A percentile compares a stretch with the other conserved stretches of the same genome.
phyloP scores from a whole-genome alignment of 2,797 vertebrate species.

The Malurus leucopterus region DNA sequence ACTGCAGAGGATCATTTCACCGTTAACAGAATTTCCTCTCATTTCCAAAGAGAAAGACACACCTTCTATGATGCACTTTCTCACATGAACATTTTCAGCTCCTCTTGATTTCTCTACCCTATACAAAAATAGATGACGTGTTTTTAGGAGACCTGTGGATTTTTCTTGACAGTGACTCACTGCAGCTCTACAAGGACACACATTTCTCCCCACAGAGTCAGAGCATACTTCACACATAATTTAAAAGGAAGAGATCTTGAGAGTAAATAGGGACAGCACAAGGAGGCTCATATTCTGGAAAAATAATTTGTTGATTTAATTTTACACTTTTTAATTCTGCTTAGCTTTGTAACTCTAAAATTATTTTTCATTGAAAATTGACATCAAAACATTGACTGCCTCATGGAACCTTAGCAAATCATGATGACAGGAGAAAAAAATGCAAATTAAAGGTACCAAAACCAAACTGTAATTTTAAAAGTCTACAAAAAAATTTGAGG shows the following conservation, averaged over 20 bases:
- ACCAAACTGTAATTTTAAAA: neutral
- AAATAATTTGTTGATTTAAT: neutral
- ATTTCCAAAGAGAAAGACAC: neutral
- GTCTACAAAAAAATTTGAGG: neutral
- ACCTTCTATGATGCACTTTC: neutral
- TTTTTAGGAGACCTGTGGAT: neutral
- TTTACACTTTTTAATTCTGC: neutral
- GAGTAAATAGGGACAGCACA: neutral
- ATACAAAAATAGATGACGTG: neutral
- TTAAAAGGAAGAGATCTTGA: neutral
- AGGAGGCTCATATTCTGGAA: neutral
- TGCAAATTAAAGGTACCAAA: conserved; percentile 13
- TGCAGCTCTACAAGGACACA: neutral
- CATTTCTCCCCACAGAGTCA: neutral
- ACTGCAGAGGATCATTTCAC: neutral
- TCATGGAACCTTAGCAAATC: neutral
- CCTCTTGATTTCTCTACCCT: neutral
- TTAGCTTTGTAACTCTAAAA: neutral
- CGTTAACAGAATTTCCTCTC: neutral
- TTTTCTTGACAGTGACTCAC: neutral
- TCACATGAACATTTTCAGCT: neutral
- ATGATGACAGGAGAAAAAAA: neutral
- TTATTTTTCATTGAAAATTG: neutral
- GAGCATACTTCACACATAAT: neutral
- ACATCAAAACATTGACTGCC: neutral